These are phyloP conservation scores for Psilanteris sp. DNA, from an alignment of 1,140 invertebrate genomes.

Conservation along the genomic window DNA sequence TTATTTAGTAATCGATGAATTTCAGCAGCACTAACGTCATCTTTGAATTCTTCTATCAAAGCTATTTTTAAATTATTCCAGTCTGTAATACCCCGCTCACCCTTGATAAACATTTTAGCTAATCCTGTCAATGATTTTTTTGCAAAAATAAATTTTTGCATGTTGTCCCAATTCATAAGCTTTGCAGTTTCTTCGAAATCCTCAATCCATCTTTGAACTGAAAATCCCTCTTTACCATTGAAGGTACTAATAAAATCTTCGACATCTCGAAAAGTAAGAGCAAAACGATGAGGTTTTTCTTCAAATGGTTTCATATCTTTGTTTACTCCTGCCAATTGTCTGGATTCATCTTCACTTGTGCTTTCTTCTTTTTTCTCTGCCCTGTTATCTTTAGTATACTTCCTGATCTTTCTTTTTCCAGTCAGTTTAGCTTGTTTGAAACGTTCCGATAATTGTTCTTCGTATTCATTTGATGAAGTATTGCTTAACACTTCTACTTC, in stretches of 20 bases:
- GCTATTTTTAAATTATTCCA: slow-evolving; percentile 1
- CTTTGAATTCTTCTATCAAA: background rate
- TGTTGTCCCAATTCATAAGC: slow-evolving; percentile 1
- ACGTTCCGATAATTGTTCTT: too few species aligned
- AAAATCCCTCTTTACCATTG: slow-evolving; percentile 3
- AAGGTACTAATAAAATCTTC: background rate
- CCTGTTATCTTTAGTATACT: too few species aligned
- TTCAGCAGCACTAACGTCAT: background rate
- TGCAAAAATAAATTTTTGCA: slow-evolving; percentile 20
- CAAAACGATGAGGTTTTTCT: too few species aligned
- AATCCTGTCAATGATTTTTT: slow-evolving; percentile 21
- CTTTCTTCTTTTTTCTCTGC: too few species aligned
- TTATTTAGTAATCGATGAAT: background rate
- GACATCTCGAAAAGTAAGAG: background rate
- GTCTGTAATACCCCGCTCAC: background rate
- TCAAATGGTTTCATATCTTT: too few species aligned
- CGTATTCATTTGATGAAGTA: too few species aligned
- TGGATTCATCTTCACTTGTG: too few species aligned
- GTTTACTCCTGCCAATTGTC: too few species aligned
- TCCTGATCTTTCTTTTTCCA: too few species aligned
- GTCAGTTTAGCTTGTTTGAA: too few species aligned
- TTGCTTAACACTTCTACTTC: too few species aligned
- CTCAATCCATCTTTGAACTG: slow-evolving; percentile 7
- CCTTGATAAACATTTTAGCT: slow-evolving; percentile 11
- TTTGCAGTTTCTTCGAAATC: slow-evolving; percentile 19